Evolutionary conservation across 2,888 invertebrate genomes (phyloP), one percentile per base, ranked within the genome.

Genomic region (Mongoloraphidia duomilia): DNA sequence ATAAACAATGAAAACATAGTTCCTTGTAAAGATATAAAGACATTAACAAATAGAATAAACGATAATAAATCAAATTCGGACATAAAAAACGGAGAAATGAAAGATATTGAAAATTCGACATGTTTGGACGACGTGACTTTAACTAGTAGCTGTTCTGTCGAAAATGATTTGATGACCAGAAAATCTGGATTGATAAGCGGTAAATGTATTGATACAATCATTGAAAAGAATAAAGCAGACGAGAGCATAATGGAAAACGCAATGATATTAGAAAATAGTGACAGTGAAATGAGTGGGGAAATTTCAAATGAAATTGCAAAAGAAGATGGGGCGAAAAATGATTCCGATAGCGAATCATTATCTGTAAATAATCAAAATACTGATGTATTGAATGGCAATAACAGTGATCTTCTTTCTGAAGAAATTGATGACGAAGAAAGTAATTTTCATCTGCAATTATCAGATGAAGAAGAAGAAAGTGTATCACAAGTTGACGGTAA

Each of bases 391-490:
- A 1, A 40, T 40, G 40, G 12, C 40, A n/a, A 13, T 40, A 26
- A 6, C 26, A 6, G 26, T 26, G 26, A 26, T 6, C 40, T 10
- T 9, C 13, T 9, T 12, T 40, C 39, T 8, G 63, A 64, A 42
- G 61, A 61, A 34, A 65, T 63, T 50, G 55, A 57, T 37, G 47
- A 60, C 9, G 63, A 60, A 2, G 63, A 63, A 50, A 64, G 62
- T 49, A 63, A 61, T 53, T 60, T 66, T 46, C 62, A 61, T 44
- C 60, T 66, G 52, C 61, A 60, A 55, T 51, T 65, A n/a, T 65
- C 66, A 3, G 66, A 65, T 50, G 66, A 63, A 47, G 65, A 63
- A 34, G 58, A 61, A 35, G 52, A 51, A 3, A 46, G 3, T 13
- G 40, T 10, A 40, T 12, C 26, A 26, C 26, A 26, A 26, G 26